phyloP scores from a whole-genome alignment of 1,140 invertebrate genomes.

The Sycophaga agraensis region DNA sequence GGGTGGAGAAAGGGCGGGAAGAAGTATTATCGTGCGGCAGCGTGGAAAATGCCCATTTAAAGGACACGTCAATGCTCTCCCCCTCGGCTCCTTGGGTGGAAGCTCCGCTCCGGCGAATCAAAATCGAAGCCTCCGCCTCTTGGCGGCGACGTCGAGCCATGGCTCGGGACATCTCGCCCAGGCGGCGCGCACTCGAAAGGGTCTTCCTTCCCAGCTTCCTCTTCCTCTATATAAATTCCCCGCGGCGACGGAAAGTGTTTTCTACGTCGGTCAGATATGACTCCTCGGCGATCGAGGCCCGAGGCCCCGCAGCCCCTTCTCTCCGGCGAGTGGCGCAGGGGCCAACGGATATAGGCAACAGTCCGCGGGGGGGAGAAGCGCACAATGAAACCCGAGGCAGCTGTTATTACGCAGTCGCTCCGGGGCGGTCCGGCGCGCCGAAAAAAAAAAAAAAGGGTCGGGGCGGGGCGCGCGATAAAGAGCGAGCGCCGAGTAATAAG shows the following conservation, averaged over 20 bases:
- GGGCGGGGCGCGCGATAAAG: neutral
- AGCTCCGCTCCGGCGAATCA: conserved; percentile 15
- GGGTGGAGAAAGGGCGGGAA: neutral
- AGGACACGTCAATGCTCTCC: conserved; percentile 27
- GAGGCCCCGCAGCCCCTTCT: conserved; percentile 14
- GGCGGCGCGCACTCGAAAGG: too few relatives aligned
- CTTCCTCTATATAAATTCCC: neutral
- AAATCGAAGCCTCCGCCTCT: neutral
- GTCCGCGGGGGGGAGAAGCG: conserved; percentile 6
- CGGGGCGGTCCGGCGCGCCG: neutral
- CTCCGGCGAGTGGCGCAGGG: neutral
- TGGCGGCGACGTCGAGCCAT: too few relatives aligned
- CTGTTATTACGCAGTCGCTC: conserved; percentile 20
- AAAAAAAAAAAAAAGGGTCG: neutral
- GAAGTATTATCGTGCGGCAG: conserved; percentile 27
- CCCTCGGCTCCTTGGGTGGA: neutral
- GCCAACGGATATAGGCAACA: neutral
- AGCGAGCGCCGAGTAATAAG: conserved; percentile 24
- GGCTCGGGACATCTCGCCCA: too few relatives aligned
- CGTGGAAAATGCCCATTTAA: conserved; percentile 27
- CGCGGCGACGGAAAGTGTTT: conserved; percentile 21
- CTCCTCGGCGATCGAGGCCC: conserved; percentile 7
- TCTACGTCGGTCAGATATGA: conserved; percentile 28
- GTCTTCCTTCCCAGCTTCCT: neutral
- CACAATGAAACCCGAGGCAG: conserved; percentile 25